Percentiles rank a stretch among this genome's conserved stretches.
phyloP scores from a whole-genome alignment of 2,888 invertebrate species.

The Hypercompe scribonia region DNA sequence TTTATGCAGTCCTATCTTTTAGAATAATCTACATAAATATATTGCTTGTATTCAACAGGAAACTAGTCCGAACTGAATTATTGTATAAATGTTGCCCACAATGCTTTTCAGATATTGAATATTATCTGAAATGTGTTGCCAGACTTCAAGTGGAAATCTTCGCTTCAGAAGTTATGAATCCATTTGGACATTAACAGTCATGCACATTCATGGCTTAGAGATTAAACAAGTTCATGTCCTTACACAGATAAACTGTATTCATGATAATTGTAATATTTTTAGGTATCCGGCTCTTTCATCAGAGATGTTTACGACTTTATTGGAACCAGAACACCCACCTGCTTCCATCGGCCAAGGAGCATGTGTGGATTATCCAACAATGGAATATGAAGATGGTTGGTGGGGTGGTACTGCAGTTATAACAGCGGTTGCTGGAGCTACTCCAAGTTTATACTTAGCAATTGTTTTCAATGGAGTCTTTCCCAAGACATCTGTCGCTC shows the following conservation, averaged over 20 bases:
- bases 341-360: conserved; percentile 86
- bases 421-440: conserved; percentile 92
- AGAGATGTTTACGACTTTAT: conserved; percentile 93
- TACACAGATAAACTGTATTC: not conserved
- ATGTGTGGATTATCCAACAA: conserved; percentile 83
- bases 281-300: conserved; percentile 91
- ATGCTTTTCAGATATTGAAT: conserved; percentile 14
- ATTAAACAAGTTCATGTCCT: not conserved
- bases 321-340: conserved; percentile 89
- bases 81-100: conserved; percentile 11
- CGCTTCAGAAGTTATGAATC: conserved; percentile 4
- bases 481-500: conserved; percentile 85
- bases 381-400: conserved; percentile 89
- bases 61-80: conserved; percentile 14
- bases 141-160: not conserved
- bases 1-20: conserved; percentile 14
- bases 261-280: conserved; percentile 27
- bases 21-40: conserved; percentile 15
- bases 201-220: not conserved
- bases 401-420: conserved; percentile 96
- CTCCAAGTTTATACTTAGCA: conserved; percentile 93
- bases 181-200: conserved; percentile 1
- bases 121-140: conserved; percentile 11
- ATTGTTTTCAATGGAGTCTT: conserved; percentile 94
- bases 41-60: conserved; percentile 5